A percentile compares a stretch with the other conserved stretches of the same genome.
Evolutionary conservation across 2,797 vertebrate genomes (phyloP).

Genomic region (Synaphobranchus kaupii): DNA sequence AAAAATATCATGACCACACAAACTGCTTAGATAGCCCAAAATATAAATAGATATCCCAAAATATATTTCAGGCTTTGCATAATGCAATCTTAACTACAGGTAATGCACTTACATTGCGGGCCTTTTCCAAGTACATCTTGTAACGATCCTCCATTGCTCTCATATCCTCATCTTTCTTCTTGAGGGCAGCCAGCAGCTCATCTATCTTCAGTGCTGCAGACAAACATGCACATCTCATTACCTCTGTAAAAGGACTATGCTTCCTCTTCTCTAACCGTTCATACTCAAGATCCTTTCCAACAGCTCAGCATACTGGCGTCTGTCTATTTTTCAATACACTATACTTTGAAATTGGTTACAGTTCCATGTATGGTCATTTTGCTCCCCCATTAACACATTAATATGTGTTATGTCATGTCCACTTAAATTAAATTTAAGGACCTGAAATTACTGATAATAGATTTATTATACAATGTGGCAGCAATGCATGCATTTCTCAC

Average conservation of each 20-base stretch:
- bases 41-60: neutral
- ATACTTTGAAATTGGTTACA: neutral
- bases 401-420: neutral
- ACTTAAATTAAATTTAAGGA: neutral
- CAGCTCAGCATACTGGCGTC: neutral
- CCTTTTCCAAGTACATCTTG: slow-evolving; percentile 99
- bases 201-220: slow-evolving; percentile 83
- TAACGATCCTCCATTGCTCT: slow-evolving; percentile 97
- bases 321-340: neutral
- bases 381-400: neutral
- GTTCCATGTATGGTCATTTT: neutral
- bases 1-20: neutral
- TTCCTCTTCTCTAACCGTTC: neutral
- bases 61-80: neutral
- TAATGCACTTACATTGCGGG: slow-evolving; percentile 85
- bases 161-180: slow-evolving; percentile 99
- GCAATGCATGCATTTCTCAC: neutral
- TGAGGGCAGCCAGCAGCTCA: slow-evolving; percentile 89
- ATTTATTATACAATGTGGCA: neutral
- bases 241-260: neutral
- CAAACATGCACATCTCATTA: neutral
- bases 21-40: neutral
- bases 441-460: no score
- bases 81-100: neutral
- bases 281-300: neutral